Conservation (phyloP, 2,113 vertebrate species). For the Takifugu flavidus region DNA sequence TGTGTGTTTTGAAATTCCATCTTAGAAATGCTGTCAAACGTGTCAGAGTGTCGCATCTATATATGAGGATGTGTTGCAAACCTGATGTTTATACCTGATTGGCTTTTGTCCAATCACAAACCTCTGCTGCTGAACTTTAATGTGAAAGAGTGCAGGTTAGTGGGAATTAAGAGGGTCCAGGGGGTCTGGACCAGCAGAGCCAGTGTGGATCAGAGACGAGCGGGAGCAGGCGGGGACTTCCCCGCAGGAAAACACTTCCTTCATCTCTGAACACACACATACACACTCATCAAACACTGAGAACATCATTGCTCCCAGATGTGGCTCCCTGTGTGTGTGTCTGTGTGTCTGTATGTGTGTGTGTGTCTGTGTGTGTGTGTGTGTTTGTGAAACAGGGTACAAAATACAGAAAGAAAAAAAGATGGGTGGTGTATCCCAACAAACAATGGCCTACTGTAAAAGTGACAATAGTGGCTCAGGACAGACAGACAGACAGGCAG, state of each 20-base stretch:
- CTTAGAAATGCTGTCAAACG: conserved; percentile 5
- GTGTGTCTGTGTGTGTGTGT: background rate
- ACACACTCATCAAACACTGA: conserved; percentile 18
- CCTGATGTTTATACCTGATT: conserved; percentile 27
- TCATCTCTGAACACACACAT: conserved; percentile 36
- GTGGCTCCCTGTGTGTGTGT: conserved; percentile 52
- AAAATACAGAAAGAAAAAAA: conserved; percentile 6
- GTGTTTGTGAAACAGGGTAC: background rate
- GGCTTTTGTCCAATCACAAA: conserved; percentile 37
- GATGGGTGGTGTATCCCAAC: background rate
- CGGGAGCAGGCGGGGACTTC: conserved; percentile 49
- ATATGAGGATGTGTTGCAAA: conserved; percentile 58
- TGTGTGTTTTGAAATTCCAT: conserved; percentile 38
- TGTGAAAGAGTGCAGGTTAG: conserved; percentile 34
- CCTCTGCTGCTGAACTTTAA: conserved; percentile 59
- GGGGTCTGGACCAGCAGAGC: conserved; percentile 37
- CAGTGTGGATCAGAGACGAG: conserved; percentile 42
- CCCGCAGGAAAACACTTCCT: conserved; percentile 46
- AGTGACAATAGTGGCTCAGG: no score
- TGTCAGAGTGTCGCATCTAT: conserved; percentile 30
- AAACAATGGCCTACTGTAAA: no score
- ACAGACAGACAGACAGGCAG: no score
- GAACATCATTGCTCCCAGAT: conserved; percentile 74
- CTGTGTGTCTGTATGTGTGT: conserved; percentile 12
- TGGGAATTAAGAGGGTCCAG: conserved; percentile 40